phyloP scores from a whole-genome alignment of 2,797 vertebrate species.

The Enteromius viviparus region DNA sequence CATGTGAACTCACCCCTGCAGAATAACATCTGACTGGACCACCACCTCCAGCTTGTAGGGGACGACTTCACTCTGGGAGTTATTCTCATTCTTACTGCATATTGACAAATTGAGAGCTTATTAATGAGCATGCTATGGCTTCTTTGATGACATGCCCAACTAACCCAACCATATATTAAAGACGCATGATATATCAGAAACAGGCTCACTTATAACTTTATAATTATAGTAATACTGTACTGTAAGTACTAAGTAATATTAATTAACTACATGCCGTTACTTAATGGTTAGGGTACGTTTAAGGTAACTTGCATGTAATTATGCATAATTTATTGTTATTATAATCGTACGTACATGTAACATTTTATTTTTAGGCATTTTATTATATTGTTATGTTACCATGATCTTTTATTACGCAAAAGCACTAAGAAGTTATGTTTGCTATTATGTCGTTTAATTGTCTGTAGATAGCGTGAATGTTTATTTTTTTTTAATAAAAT shows the following conservation, averaged over 20 bases:
- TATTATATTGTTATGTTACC: too few species aligned
- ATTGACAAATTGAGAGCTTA: conserved; percentile 37
- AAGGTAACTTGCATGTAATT: neutral
- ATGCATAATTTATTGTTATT: neutral
- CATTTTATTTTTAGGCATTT: too few species aligned
- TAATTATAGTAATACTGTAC: neutral
- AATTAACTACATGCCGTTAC: neutral
- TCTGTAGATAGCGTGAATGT: neutral
- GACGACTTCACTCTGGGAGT: conserved; percentile 88
- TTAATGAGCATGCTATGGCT: neutral
- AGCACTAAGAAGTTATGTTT: neutral
- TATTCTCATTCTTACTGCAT: conserved; percentile 92
- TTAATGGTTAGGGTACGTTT: neutral
- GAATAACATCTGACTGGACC: conserved; percentile 82
- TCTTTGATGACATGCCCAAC: neutral
- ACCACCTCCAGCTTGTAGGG: conserved; percentile 83
- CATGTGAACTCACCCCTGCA: conserved; percentile 83
- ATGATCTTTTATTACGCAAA: neutral
- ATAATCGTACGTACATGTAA: neutral
- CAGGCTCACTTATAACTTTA: neutral
- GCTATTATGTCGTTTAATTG: neutral
- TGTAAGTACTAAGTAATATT: neutral
- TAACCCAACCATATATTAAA: neutral
- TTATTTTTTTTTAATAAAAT: neutral
- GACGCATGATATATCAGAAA: neutral